Evolutionary conservation across 2,888 invertebrate genomes (phyloP).

Genomic region (Pristionchus exspectatus): DNA sequence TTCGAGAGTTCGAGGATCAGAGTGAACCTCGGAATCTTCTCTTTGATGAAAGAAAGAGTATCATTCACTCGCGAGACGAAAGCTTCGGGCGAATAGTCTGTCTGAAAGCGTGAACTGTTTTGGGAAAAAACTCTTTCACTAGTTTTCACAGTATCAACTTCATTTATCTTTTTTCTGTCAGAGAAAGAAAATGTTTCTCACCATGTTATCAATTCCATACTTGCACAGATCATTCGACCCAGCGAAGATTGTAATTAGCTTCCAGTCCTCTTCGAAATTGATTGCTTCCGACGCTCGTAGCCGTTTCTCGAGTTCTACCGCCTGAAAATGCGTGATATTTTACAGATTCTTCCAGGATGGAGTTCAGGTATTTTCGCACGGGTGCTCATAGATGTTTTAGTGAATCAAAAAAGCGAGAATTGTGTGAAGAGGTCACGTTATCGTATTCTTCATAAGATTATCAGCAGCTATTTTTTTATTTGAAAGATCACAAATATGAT

Average conservation of each 20-base stretch:
- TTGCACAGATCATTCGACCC: conserved; percentile 51
- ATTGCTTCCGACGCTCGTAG: background rate
- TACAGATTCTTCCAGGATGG: background rate
- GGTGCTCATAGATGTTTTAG: no score
- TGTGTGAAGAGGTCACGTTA: no score
- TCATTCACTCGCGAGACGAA: conserved; percentile 30
- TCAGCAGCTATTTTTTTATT: no score
- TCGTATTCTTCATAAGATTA: no score
- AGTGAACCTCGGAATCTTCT: conserved; percentile 42
- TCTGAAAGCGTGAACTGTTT: background rate
- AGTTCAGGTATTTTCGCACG: no score
- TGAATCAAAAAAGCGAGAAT: no score
- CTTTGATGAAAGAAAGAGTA: background rate
- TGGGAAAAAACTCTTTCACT: background rate
- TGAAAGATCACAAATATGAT: background rate
- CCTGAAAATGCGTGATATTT: background rate
- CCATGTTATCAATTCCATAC: conserved; percentile 33
- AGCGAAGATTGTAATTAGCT: conserved; percentile 46
- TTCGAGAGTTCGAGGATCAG: background rate
- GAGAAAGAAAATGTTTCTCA: background rate
- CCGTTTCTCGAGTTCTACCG: conserved; percentile 22
- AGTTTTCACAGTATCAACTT: background rate
- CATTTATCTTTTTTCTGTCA: background rate
- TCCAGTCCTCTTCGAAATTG: conserved; percentile 44
- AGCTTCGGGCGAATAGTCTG: conserved; percentile 10